A percentile compares a stretch with the other conserved stretches of the same genome.
phyloP scores from a whole-genome alignment of 2,888 invertebrate species.

The Vannuccia rotundouncinata region DNA sequence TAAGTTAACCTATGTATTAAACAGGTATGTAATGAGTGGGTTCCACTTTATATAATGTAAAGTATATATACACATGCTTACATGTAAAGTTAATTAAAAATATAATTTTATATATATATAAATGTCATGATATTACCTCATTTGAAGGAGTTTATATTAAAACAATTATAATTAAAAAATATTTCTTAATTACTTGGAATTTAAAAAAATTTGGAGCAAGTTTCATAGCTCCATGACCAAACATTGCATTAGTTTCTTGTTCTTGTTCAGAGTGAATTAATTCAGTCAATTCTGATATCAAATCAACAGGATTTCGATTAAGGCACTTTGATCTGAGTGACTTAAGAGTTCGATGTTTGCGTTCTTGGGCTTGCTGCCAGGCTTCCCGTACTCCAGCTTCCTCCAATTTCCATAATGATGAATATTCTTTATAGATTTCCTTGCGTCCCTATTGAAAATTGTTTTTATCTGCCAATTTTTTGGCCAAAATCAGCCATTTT shows the following conservation, averaged over 20 bases:
- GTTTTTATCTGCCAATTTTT: no score
- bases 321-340: neutral
- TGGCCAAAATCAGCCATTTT: no score
- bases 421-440: neutral
- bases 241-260: neutral
- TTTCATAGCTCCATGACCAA: neutral
- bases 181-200: neutral
- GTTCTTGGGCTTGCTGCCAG: constrained; percentile 25
- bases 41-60: no score
- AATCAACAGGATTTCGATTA: constrained; percentile 5
- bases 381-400: constrained; percentile 23
- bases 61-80: no score
- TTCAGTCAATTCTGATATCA: neutral
- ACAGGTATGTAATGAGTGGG: no score
- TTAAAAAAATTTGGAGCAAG: neutral
- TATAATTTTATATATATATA: no score
- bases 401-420: constrained; percentile 13
- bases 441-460: neutral
- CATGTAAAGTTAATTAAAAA: no score
- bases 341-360: constrained; percentile 1
- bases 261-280: neutral
- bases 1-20: no score
- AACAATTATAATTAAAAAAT: no score
- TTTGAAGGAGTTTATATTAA: no score
- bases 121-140: no score